Base-by-base conservation (phyloP, 2,797 vertebrate genomes). In the Stomatorhinus walkeri region DNA sequence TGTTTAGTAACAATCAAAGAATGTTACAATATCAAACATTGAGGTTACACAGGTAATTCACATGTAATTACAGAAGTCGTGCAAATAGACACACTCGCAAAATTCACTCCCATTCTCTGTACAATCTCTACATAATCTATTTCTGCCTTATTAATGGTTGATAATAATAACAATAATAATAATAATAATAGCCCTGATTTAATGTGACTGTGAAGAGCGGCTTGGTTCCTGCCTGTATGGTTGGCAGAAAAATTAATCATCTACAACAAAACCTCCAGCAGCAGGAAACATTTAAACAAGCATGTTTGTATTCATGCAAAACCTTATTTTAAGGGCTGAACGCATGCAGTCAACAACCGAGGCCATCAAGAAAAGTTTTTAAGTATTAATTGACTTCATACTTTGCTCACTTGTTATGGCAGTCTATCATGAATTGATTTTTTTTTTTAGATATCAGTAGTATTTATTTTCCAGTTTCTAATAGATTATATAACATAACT, bases 51-150 rank as follows among this genome's bases (percentile, higher is more conserved):
- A 22, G 22, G 1, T 59, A n/a, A 22, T 22, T 51, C 2, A 14
- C 49, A 51, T 51, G 49, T 51, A 51, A 51, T 52, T 52, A 52
- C 51, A 52, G 14, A 52, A 52, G 12, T 76, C 4, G 8, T 40
- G 32, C 28, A 76, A 14, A 76, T 19, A 76, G 32, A 14, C 68
- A 76, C 32, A 76, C 32, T 76, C 68, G 19, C 68, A 76, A 5
- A 40, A 76, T 40, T 32, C 16, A 40, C 68, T 76, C 32, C 68
- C 16, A 0, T 76, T 40, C 43, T 24, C n/a, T 48, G 14, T 48
- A 83, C 9, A n/a, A 46, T 83, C 43, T 83, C 79, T 46, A 92
- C 92, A 91, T 92, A 93, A 14, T 93, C 88, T 88, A 91, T 88
- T 91, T 90, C 84, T 90, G 93, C 56, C 8, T 0, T 54, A 12